Evolutionary conservation across 2,888 invertebrate genomes (phyloP).

Genomic region (Pristionchus exspectatus): DNA sequence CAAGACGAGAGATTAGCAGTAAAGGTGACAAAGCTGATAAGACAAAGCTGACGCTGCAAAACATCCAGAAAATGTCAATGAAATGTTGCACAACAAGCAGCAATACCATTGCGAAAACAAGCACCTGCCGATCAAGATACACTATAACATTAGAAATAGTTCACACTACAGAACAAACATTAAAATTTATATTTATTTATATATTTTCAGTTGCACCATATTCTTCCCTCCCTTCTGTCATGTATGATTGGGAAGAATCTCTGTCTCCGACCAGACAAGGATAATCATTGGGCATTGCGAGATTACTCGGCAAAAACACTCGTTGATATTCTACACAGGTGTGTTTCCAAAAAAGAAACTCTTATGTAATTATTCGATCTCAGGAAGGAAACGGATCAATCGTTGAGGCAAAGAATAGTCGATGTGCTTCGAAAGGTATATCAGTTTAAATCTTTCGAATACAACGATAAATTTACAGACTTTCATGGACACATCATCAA

Average conservation of each 20-base stretch:
- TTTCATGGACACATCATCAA: constrained; percentile 52
- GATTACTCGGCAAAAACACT: constrained; percentile 67
- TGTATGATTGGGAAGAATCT: constrained; percentile 64
- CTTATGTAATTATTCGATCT: background rate
- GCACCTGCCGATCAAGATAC: background rate
- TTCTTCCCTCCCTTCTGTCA: constrained; percentile 65
- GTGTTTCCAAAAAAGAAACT: background rate
- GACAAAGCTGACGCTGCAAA: background rate
- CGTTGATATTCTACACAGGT: constrained; percentile 26
- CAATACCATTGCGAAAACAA: background rate
- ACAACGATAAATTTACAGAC: background rate
- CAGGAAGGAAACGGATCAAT: background rate
- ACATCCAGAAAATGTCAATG: background rate
- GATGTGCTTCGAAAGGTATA: constrained; percentile 1
- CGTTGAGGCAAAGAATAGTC: background rate
- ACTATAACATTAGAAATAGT: background rate
- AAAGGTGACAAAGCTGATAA: background rate
- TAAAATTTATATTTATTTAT: background rate
- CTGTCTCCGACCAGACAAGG: constrained; percentile 62
- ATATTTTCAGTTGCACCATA: constrained; percentile 65
- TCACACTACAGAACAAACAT: too few species aligned
- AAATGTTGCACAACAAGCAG: background rate
- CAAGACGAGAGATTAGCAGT: constrained; percentile 13
- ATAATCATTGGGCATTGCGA: constrained; percentile 69
- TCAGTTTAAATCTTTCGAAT: background rate